Conservation (phyloP, 2,797 vertebrate genomes). For the Crocodylus rhombifer region DNA sequence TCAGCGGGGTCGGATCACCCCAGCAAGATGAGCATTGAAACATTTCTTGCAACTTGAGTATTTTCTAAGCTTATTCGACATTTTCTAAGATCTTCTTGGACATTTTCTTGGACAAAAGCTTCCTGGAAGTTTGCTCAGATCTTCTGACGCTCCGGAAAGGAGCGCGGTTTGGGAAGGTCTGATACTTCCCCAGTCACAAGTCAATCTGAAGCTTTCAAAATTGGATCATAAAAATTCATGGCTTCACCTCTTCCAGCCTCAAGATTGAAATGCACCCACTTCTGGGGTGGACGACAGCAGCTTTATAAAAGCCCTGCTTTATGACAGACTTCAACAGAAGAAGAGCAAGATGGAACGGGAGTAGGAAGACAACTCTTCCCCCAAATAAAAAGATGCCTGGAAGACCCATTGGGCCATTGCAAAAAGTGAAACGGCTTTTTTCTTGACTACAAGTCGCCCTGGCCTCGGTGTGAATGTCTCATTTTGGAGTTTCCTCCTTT, state of each 20-base stretch:
- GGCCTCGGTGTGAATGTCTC: background rate
- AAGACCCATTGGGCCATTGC: background rate
- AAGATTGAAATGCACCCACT: background rate
- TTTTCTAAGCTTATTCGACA: no score
- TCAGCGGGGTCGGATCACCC: no score
- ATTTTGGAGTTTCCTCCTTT: background rate
- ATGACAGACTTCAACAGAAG: background rate
- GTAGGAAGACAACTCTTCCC: no score
- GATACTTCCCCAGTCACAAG: background rate
- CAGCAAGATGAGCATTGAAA: no score
- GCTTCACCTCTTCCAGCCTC: background rate
- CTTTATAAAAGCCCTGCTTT: background rate
- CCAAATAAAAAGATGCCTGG: background rate
- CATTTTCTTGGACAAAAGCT: no score
- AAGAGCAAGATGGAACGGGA: background rate
- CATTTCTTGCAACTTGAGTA: no score
- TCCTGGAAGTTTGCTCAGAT: fast-evolving
- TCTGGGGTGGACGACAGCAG: background rate
- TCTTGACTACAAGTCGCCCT: background rate
- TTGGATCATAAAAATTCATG: background rate
- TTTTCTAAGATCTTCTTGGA: no score
- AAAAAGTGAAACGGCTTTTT: background rate
- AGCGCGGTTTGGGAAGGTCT: background rate
- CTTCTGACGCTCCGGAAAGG: background rate
- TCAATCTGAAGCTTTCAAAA: background rate